These are phyloP conservation scores for Thymelicus sylvestris DNA, from an alignment of 2,888 invertebrate species.

Conservation along the genomic window DNA sequence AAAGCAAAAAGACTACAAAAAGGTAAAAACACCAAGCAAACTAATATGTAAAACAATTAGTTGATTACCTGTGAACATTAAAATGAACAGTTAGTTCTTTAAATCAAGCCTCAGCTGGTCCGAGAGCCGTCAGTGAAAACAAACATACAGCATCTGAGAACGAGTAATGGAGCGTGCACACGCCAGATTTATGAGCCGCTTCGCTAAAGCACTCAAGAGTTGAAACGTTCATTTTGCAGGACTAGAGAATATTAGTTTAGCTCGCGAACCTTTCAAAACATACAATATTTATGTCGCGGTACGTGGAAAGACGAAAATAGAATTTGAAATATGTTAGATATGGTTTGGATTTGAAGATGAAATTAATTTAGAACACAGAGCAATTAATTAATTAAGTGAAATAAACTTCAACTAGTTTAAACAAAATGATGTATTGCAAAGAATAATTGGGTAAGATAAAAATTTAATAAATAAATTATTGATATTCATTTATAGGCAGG, in stretches of 20 bases:
- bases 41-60: slow-evolving; percentile 29
- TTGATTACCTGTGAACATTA: slow-evolving; percentile 29
- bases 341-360: slow-evolving; percentile 10
- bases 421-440: not conserved
- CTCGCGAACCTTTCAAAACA: slow-evolving; percentile 47
- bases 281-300: slow-evolving; percentile 43
- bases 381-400: not conserved
- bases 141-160: slow-evolving; percentile 38
- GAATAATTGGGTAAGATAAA: too few species aligned
- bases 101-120: slow-evolving; percentile 32
- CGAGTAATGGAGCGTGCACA: slow-evolving; percentile 54
- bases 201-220: slow-evolving; percentile 51
- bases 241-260: slow-evolving; percentile 51
- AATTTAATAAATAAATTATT: too few species aligned
- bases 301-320: slow-evolving; percentile 37
- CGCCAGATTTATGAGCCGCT: slow-evolving; percentile 55
- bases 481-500: too few species aligned
- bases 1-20: not conserved
- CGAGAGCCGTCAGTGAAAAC: slow-evolving; percentile 35
- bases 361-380: not conserved
- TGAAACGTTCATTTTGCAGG: slow-evolving; percentile 54
- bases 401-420: not conserved
- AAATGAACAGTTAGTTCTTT: slow-evolving; percentile 26
- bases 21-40: not conserved
- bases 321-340: slow-evolving; percentile 24